Conservation (phyloP, 2,113 vertebrate genomes). For the Acanthisitta chloris region DNA sequence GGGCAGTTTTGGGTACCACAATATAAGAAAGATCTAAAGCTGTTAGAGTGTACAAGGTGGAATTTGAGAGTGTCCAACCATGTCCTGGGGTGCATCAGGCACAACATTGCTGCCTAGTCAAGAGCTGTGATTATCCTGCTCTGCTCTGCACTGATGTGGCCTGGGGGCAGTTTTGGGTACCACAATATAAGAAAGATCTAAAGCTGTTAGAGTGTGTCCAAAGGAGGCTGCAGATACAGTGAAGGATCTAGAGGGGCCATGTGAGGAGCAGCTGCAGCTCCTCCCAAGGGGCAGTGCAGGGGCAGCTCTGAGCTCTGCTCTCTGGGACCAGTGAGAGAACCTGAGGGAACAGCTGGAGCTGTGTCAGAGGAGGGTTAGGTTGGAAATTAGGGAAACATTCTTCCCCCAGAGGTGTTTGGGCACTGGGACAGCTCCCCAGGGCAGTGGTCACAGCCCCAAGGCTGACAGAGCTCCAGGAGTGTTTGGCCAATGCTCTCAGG, state of each 20-base stretch:
- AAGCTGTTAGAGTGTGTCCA: background rate
- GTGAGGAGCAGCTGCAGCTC: background rate
- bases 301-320: background rate
- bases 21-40: rapidly evolving
- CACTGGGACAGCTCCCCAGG: background rate
- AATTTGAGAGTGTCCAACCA: background rate
- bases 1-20: background rate
- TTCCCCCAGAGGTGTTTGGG: background rate
- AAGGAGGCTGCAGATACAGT: background rate
- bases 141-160: background rate
- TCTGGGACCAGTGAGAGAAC: background rate
- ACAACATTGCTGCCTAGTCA: background rate
- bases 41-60: background rate
- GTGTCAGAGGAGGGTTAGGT: background rate
- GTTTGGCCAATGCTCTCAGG: background rate
- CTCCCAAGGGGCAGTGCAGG: background rate
- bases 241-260: background rate
- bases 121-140: background rate
- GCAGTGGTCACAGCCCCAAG: background rate
- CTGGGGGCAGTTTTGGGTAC: background rate
- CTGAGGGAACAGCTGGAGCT: background rate
- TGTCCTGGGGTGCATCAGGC: background rate
- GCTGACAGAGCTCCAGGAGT: background rate
- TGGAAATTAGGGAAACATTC: background rate
- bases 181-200: rapidly evolving